Conservation (phyloP, 1,140 invertebrate species). For the Nomia melanderi region DNA sequence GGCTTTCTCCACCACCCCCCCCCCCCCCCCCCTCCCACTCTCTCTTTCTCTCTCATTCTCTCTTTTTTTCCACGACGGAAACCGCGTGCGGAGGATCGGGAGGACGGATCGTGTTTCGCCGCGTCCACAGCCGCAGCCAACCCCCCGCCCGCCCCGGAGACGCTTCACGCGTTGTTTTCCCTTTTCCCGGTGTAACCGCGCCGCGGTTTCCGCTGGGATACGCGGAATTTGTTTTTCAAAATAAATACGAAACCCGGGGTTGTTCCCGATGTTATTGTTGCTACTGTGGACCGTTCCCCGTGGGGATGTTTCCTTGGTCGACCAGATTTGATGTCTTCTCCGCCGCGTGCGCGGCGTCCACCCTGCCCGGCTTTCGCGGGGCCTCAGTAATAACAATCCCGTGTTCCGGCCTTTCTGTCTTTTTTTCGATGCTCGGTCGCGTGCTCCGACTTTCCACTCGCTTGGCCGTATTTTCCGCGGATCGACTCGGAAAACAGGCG, state of each 20-base stretch:
- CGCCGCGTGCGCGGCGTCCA: too few relatives aligned
- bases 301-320: neutral
- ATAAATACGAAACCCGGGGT: too few relatives aligned
- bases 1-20: too few relatives aligned
- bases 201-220: neutral
- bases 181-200: neutral
- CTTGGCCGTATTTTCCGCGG: too few relatives aligned
- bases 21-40: too few relatives aligned
- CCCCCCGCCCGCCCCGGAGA: neutral
- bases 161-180: neutral
- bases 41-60: too few relatives aligned
- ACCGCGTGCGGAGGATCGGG: neutral
- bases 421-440: too few relatives aligned
- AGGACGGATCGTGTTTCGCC: slow-evolving; percentile 70
- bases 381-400: too few relatives aligned
- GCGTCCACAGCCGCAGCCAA: neutral
- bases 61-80: slow-evolving; percentile 51
- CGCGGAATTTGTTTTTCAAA: neutral
- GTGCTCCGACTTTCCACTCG: too few relatives aligned
- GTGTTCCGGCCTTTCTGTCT: too few relatives aligned
- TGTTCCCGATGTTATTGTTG: neutral
- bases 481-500: too few relatives aligned
- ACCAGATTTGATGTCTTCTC: neutral
- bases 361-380: too few relatives aligned
- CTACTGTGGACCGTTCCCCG: neutral